phyloP scores from a whole-genome alignment of 2,797 vertebrate genomes.

The Pangasius macronema region DNA sequence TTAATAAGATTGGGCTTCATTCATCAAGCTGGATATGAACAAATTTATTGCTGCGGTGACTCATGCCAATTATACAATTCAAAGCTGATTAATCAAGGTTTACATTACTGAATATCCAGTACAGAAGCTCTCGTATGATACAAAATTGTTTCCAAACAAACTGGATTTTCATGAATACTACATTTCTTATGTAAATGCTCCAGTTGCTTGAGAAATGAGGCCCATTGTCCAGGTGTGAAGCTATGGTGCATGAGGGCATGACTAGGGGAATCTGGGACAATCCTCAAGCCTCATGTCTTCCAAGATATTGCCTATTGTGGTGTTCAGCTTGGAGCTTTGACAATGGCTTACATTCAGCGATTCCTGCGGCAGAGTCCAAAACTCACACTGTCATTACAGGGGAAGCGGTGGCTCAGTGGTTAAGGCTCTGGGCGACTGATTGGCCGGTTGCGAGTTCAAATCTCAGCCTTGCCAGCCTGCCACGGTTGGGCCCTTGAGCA shows the following conservation, averaged over 20 bases:
- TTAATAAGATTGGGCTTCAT: not conserved
- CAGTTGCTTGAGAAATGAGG: not conserved
- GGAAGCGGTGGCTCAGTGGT: slow-evolving; percentile 12
- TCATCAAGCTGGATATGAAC: not conserved
- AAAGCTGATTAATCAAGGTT: too few relatives aligned
- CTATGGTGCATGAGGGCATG: not conserved
- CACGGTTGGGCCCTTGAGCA: not conserved
- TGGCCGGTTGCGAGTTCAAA: not conserved
- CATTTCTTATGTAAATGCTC: not conserved
- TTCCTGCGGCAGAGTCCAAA: slow-evolving; percentile 23
- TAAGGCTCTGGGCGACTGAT: not conserved
- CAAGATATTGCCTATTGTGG: slow-evolving; percentile 20
- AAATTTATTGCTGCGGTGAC: not conserved
- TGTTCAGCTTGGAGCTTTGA: slow-evolving; percentile 25
- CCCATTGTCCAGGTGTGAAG: not conserved
- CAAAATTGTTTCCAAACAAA: not conserved
- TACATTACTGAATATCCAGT: too few relatives aligned
- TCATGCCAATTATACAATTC: not conserved
- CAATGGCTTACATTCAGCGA: slow-evolving; percentile 10
- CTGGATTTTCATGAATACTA: not conserved
- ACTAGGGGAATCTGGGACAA: not conserved
- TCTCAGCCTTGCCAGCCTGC: not conserved
- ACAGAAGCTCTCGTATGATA: not conserved
- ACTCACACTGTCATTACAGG: slow-evolving; percentile 22
- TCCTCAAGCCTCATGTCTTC: not conserved